Percentiles rank a stretch among this genome's conserved stretches.
Evolutionary conservation across 2,113 vertebrate genomes (phyloP).

Genomic region (Cebus imitator): DNA sequence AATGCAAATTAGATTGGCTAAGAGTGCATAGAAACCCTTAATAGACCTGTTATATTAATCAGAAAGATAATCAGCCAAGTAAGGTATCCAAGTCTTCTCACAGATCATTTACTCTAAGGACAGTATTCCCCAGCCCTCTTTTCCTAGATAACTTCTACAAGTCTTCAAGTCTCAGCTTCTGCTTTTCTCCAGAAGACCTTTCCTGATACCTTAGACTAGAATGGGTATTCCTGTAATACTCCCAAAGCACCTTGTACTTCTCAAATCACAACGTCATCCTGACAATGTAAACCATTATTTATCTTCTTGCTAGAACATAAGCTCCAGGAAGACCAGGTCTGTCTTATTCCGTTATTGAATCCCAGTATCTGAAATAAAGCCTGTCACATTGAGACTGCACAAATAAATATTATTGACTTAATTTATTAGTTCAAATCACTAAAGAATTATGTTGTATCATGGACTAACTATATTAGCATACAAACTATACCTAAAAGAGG

Average conservation of each 20-base stretch:
- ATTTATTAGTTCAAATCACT: constrained; percentile 9
- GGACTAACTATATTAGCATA: not conserved
- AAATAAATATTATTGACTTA: not conserved
- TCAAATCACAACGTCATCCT: not conserved
- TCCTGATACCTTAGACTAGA: not conserved
- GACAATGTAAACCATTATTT: not conserved
- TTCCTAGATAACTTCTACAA: not conserved
- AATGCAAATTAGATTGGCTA: constrained; percentile 20
- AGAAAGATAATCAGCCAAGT: not conserved
- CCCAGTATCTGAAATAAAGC: not conserved
- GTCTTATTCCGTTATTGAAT: not conserved
- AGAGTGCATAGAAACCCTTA: constrained; percentile 8
- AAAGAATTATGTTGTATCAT: not conserved
- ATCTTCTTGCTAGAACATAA: constrained; percentile 14
- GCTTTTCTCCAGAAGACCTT: not conserved
- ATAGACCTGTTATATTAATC: not conserved
- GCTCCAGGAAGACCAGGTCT: not conserved
- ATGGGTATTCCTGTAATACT: not conserved
- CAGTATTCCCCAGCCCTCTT: not conserved
- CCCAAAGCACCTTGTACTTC: not conserved
- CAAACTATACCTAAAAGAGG: not conserved
- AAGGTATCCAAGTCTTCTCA: not conserved
- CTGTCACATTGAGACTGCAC: not conserved
- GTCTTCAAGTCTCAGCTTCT: not conserved
- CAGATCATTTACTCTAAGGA: not conserved